These are phyloP conservation scores for Clinocottus analis DNA, from an alignment of 2,113 vertebrate genomes.

Conservation along the genomic window DNA sequence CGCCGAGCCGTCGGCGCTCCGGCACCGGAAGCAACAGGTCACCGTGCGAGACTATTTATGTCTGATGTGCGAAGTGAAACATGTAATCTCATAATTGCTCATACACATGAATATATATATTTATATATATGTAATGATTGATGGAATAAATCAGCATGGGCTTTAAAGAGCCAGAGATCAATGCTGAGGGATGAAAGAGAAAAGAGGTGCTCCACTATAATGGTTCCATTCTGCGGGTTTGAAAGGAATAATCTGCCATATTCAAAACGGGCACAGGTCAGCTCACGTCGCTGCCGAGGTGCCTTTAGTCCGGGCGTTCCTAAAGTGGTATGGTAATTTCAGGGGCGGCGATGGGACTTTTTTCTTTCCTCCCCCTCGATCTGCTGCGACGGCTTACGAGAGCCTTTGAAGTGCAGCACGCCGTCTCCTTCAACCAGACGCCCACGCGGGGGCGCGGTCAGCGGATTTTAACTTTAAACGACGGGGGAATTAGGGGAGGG, in stretches of 20 bases:
- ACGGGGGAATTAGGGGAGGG: background rate
- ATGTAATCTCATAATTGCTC: background rate
- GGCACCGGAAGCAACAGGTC: conserved; percentile 28
- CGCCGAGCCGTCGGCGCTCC: background rate
- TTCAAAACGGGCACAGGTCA: conserved; percentile 29
- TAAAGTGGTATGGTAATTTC: conserved; percentile 24
- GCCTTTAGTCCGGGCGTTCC: background rate
- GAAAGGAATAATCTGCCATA: background rate
- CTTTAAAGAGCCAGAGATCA: background rate
- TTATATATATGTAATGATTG: background rate
- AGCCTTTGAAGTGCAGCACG: conserved; percentile 8
- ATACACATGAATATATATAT: background rate
- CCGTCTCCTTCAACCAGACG: background rate
- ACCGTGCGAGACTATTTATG: background rate
- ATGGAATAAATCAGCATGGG: background rate
- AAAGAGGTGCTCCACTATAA: background rate
- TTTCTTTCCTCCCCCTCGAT: background rate
- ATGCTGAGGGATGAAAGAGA: conserved; percentile 20
- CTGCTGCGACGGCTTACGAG: background rate
- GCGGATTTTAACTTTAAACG: conserved; percentile 3
- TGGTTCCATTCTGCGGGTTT: background rate
- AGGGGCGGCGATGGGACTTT: no score
- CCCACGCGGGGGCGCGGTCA: no score
- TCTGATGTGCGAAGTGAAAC: background rate
- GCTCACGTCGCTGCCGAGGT: conserved; percentile 8